Base-by-base conservation (phyloP, 2,113 vertebrate genomes). In the Poeciliopsis retropinna region DNA sequence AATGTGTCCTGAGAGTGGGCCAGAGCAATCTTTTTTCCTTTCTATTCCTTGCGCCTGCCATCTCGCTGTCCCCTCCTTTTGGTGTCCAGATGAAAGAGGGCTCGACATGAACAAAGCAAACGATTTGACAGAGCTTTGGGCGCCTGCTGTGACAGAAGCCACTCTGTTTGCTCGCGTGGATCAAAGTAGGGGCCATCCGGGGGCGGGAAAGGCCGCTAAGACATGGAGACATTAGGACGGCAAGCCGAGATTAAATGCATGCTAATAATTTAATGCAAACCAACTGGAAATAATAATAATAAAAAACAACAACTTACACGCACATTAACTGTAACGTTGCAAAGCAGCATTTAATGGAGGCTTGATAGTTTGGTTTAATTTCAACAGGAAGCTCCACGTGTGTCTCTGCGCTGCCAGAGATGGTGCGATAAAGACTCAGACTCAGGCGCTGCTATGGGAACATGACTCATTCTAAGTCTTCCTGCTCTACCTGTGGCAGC, bases 401-500 rank as follows among this genome's bases (percentile, higher is more conserved):
- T 88, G 88, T 83, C 80, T 75, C 32, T 73, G 82, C 14, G 76
- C 74, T 82, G 83, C 86, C 83, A 88, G 86, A 83, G 90, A 93
- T 91, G 84, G 73, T 86, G 85, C 63, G 88, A 93, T 91, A 91
- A 85, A 88, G 87, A 87, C 87, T 81, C 84, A 51, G 85, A 66
- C 76, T 72, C 44, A 63, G 76, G 54, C 13, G 92, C 94, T 93
- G 89, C 94, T 86, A 94, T 94, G 92, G 92, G 75, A 90, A 94
- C 88, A 39, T 94, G 91, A 95, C 90, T 94, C 94, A 94, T 87
- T 89, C 44, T 86, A 85, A 80, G 83, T 85, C 88, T 81, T 88
- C 84, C 88, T 76, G 81, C 85, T 87, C 67, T 90, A 92, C 93
- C 90, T 91, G 89, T 83, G 87, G 90, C 92, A 94, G 94, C 92